phyloP scores from a whole-genome alignment of 2,113 vertebrate species.

The Boulengeromyrus knoepffleri region DNA sequence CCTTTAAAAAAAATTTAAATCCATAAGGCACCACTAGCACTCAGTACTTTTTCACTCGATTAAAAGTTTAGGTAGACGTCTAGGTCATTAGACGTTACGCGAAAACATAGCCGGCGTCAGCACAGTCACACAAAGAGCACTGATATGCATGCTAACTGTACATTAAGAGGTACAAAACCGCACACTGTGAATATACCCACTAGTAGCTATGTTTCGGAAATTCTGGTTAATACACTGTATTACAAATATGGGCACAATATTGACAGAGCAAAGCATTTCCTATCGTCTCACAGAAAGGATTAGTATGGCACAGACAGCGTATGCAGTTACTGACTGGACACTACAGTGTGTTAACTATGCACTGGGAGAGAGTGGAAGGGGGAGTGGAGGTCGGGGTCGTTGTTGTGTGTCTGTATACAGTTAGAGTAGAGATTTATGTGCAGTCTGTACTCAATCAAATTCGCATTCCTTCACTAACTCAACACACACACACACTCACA shows the following conservation, averaged over 20 bases:
- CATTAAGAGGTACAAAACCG: background rate
- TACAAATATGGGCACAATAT: background rate
- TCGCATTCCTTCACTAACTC: conserved; percentile 68
- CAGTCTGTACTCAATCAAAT: conserved; percentile 70
- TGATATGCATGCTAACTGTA: background rate
- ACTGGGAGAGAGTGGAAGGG: conserved; percentile 11
- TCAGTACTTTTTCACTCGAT: background rate
- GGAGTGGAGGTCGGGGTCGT: conserved; percentile 50
- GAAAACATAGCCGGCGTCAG: background rate
- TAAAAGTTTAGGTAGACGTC: background rate
- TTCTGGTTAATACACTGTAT: background rate
- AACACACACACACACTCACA: conserved; percentile 40
- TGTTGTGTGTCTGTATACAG: conserved; percentile 64
- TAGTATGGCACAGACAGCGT: background rate
- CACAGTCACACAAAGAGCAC: background rate
- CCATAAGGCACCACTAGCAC: background rate
- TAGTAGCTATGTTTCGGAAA: background rate
- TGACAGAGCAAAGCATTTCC: background rate
- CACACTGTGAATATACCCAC: background rate
- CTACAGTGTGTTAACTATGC: conserved; percentile 3
- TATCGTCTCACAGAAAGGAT: background rate
- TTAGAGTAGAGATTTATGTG: conserved; percentile 67
- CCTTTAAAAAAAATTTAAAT: background rate
- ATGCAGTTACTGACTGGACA: conserved; percentile 17
- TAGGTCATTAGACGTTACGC: background rate